These are phyloP conservation scores for Eremophila alpestris DNA, from an alignment of 2,797 vertebrate species.

Conservation along the genomic window DNA sequence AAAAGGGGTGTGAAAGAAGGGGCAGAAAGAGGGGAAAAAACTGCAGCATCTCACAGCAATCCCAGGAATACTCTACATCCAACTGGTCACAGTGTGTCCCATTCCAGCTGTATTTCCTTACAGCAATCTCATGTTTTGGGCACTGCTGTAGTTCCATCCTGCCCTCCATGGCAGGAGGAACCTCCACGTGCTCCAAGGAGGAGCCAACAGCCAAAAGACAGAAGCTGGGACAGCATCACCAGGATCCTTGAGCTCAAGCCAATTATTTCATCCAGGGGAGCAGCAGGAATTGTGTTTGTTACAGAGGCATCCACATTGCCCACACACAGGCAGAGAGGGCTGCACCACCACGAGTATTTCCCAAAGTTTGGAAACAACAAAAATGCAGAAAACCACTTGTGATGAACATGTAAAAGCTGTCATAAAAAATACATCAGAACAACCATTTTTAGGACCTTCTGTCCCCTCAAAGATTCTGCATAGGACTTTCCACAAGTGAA, in stretches of 20 bases:
- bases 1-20: not conserved
- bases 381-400: not conserved
- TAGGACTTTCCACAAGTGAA: not conserved
- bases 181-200: not conserved
- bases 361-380: not conserved
- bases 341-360: not conserved
- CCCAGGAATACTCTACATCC: not conserved
- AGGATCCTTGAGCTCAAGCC: not conserved
- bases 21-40: not conserved
- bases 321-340: not conserved
- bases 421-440: not conserved
- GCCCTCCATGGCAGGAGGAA: too few species aligned
- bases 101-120: not conserved
- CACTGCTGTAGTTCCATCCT: not conserved
- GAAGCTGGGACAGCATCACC: not conserved
- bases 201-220: not conserved
- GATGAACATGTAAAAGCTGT: not conserved
- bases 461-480: not conserved
- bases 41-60: not conserved
- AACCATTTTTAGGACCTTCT: not conserved
- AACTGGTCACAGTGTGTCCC: accelerated
- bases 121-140: not conserved
- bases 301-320: not conserved
- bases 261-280: not conserved
- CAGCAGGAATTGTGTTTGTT: not conserved